Conservation (phyloP, 1,140 invertebrate genomes). For the Triops longicaudatus region DNA sequence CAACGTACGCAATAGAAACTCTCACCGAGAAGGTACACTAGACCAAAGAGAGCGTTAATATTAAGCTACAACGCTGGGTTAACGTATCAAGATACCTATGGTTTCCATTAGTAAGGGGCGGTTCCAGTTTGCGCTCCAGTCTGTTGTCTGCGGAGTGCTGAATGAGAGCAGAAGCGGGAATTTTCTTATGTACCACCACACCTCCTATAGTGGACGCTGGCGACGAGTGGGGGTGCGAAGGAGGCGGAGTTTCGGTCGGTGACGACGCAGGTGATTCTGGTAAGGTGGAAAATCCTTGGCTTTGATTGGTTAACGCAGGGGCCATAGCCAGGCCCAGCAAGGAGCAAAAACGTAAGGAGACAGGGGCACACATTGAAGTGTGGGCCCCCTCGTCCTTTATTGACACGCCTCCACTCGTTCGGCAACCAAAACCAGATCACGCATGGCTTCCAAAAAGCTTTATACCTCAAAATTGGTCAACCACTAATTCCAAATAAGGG, state of each 20-base stretch:
- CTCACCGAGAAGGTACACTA: no score
- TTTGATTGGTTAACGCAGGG: not conserved
- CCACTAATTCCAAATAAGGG: no score
- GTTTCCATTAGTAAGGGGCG: conserved; percentile 10
- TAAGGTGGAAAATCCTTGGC: conserved; percentile 1
- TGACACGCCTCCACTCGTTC: not conserved
- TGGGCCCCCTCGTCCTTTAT: conserved; percentile 2
- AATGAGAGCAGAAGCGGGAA: not conserved
- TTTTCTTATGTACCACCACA: not conserved
- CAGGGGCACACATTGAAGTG: conserved; percentile 10
- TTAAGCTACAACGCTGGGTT: not conserved
- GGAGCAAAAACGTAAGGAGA: conserved; percentile 14
- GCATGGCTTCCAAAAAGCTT: not conserved
- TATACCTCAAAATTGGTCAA: no score
- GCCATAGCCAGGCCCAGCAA: conserved; percentile 13
- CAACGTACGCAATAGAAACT: no score
- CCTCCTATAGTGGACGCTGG: not conserved
- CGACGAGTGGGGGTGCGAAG: not conserved
- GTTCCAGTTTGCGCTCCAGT: conserved; percentile 6
- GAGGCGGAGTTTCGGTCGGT: not conserved
- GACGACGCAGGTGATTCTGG: not conserved
- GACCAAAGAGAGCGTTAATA: not conserved
- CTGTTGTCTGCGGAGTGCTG: not conserved
- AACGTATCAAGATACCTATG: not conserved
- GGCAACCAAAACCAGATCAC: no score